Conservation (phyloP, 2,113 vertebrate species). For the Triplophysa dalaica region DNA sequence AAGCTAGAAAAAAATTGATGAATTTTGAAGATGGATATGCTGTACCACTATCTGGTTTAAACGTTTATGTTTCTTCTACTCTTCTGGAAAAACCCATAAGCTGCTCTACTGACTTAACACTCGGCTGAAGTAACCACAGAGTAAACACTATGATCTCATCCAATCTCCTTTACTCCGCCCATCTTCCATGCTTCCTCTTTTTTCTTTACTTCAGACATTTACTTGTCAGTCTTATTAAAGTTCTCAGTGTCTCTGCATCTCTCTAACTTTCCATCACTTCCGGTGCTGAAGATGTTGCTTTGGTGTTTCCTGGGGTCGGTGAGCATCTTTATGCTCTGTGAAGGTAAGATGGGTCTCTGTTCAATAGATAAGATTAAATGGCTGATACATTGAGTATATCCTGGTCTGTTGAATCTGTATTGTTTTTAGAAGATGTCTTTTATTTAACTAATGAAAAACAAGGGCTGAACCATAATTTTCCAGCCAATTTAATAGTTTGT, state of each 20-base stretch:
- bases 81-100: conserved; percentile 6
- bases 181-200: conserved; percentile 20
- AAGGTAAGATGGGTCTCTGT: conserved; percentile 61
- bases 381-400: not conserved
- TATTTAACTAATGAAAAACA: not conserved
- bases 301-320: conserved; percentile 55
- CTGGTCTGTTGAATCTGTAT: not conserved
- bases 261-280: not conserved
- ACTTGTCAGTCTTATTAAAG: conserved; percentile 1
- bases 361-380: not conserved
- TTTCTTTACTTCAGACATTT: conserved; percentile 27
- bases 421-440: not conserved
- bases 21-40: too few relatives aligned
- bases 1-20: too few relatives aligned
- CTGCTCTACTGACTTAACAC: conserved; percentile 6
- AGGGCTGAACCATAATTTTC: too few relatives aligned
- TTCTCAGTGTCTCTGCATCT: not conserved
- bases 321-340: conserved; percentile 61
- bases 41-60: not conserved
- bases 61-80: not conserved
- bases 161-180: conserved; percentile 38
- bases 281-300: conserved; percentile 54
- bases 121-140: not conserved
- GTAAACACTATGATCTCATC: conserved; percentile 34
- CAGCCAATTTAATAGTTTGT: too few relatives aligned